phyloP scores from a whole-genome alignment of 2,888 invertebrate species.

The Druceiella hillmani region DNA sequence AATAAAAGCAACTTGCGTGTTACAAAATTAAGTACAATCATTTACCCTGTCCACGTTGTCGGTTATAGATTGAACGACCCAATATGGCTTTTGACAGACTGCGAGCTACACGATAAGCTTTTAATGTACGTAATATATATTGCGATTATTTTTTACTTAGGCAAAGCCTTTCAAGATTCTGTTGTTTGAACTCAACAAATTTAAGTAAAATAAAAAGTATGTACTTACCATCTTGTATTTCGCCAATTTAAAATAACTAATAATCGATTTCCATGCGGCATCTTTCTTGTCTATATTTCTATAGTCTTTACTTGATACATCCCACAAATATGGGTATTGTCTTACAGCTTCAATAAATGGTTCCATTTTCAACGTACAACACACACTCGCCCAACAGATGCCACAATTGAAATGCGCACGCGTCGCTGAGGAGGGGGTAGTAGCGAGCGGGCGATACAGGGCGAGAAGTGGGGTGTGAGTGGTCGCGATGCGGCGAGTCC shows the following conservation, averaged over 20 bases:
- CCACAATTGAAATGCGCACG: too few species aligned
- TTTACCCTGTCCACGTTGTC: slow-evolving; percentile 10
- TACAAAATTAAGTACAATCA: slow-evolving; percentile 12
- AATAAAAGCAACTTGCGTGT: slow-evolving; percentile 9
- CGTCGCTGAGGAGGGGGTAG: too few species aligned
- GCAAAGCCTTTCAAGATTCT: slow-evolving; percentile 13
- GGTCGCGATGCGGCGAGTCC: too few species aligned
- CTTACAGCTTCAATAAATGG: slow-evolving; percentile 12
- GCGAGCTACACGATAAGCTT: slow-evolving; percentile 13
- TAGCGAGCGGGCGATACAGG: too few species aligned
- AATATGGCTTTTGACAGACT: slow-evolving; percentile 14
- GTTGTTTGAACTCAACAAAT: slow-evolving; percentile 12
- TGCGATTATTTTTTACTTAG: slow-evolving; percentile 14
- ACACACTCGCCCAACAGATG: too few species aligned
- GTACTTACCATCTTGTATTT: slow-evolving; percentile 14
- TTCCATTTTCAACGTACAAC: too few species aligned
- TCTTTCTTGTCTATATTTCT: slow-evolving; percentile 13
- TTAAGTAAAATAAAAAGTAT: slow-evolving; percentile 11
- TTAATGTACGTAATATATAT: slow-evolving; percentile 14
- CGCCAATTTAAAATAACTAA: slow-evolving; percentile 11
- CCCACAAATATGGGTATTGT: slow-evolving; percentile 16
- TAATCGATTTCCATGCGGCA: slow-evolving; percentile 13
- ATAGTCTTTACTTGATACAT: slow-evolving; percentile 14
- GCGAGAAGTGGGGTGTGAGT: too few species aligned
- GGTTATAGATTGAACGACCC: slow-evolving; percentile 11